These are phyloP conservation scores for Campoplex nolae DNA, from an alignment of 2,888 invertebrate genomes.

Conservation along the genomic window DNA sequence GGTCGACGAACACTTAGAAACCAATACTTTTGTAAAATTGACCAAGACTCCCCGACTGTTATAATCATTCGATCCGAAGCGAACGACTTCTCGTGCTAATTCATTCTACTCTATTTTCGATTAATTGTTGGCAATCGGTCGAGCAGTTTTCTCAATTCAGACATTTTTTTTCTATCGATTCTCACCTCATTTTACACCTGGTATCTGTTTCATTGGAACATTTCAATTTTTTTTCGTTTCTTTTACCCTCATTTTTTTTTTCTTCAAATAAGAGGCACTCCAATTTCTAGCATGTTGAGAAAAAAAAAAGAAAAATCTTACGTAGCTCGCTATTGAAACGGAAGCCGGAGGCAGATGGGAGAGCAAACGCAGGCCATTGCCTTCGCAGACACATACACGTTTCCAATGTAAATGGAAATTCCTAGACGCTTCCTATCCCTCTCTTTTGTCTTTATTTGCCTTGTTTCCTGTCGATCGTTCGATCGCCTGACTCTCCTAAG, in stretches of 20 bases:
- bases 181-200: not conserved
- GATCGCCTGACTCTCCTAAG: conserved; percentile 55
- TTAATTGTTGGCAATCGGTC: not conserved
- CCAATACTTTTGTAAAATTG: not conserved
- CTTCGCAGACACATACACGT: conserved; percentile 56
- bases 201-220: not conserved
- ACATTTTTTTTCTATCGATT: not conserved
- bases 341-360: conserved; percentile 60
- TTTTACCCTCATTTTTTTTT: not conserved
- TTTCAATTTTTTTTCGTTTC: not conserved
- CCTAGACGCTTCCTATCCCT: conserved; percentile 58
- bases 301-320: conserved; percentile 48
- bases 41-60: not conserved
- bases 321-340: conserved; percentile 45
- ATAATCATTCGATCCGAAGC: not conserved
- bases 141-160: not conserved
- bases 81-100: not conserved
- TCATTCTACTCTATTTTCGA: not conserved
- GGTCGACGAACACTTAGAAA: not conserved
- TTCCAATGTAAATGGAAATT: conserved; percentile 74
- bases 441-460: conserved; percentile 41
- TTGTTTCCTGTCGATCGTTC: conserved; percentile 53
- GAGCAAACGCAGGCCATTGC: conserved; percentile 46
- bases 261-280: conserved; percentile 29
- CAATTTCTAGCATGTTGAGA: conserved; percentile 13